Base-by-base conservation (phyloP, 2,113 vertebrate species). In the Gambusia holbrooki region DNA sequence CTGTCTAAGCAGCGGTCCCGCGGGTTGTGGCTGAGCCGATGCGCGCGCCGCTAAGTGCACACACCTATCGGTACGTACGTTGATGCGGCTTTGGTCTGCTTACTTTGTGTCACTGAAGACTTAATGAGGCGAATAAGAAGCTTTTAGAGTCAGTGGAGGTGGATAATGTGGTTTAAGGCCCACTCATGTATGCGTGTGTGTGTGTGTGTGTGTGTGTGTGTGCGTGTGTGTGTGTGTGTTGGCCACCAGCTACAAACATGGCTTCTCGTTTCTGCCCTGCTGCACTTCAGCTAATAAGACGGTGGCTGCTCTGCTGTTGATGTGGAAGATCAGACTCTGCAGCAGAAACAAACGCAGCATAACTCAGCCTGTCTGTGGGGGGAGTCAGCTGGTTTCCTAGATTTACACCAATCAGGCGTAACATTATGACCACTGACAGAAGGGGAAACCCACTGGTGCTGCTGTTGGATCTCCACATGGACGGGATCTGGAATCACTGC, bases 61-160 rank as follows among this genome's bases (percentile, higher is more conserved):
- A 71, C 80, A 85, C 61, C 48, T 65, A n/a, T 60, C 33, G 76
- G 74, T 76, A 48, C 19, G 61, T 70, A 32, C 79, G 84, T 77
- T 79, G 79, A 37, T 80, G 85, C 40, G 75, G 32, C 74, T 88
- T 89, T 92, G 82, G 86, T 87, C 84, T 84, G 88, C 87, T 90
- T 88, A 88, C 85, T 88, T 84, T 91, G 90, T 93, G 92, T 93
- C 90, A 90, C 90, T 92, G 90, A 90, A 91, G 90, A 91, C 88
- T 90, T 94, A 94, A 95, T 94, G 93, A 94, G 91, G 91, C 93
- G 88, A 88, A 85, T 88, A 92, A 92, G 92, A 93, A 89, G 92
- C 93, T 92, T 94, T 94, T 93, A 91, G 91, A 94, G 93, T 91
- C 90, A 90, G 86, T 93, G 91, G 90, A 93, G 91, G 91, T 92